Conservation (phyloP, 2,888 invertebrate genomes). For the Aphodius sticticus region DNA sequence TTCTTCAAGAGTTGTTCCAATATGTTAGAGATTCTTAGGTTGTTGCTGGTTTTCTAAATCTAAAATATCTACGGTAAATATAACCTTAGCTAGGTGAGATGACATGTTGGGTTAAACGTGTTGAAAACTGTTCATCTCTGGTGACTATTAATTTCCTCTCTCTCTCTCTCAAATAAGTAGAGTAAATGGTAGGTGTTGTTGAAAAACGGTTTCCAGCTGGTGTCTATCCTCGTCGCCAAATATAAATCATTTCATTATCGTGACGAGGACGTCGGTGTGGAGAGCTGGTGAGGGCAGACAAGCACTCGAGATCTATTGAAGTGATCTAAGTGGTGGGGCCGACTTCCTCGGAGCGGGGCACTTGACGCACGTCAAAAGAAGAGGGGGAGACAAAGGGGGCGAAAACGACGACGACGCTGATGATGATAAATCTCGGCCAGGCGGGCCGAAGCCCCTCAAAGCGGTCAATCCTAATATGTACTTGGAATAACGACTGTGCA, state of each 20-base stretch:
- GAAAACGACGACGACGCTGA: slow-evolving; percentile 16
- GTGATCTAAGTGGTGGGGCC: slow-evolving; percentile 16
- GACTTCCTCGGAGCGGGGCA: slow-evolving; percentile 14
- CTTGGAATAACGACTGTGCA: slow-evolving; percentile 34
- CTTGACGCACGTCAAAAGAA: slow-evolving; percentile 21
- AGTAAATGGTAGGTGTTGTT: background rate
- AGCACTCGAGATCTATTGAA: slow-evolving; percentile 9
- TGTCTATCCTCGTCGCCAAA: background rate
- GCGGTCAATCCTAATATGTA: slow-evolving; percentile 36
- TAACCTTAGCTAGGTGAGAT: background rate
- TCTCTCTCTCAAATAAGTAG: background rate
- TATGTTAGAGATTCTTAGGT: too few species aligned
- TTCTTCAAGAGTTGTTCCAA: too few species aligned
- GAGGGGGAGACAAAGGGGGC: background rate
- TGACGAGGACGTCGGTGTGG: background rate
- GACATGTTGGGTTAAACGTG: background rate
- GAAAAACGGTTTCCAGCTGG: background rate
- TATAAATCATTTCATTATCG: slow-evolving; percentile 26
- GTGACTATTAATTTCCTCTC: background rate
- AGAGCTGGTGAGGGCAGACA: slow-evolving; percentile 7
- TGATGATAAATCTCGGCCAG: slow-evolving; percentile 30
- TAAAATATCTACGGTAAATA: slow-evolving; percentile 17
- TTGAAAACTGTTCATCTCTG: background rate
- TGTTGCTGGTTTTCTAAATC: background rate
- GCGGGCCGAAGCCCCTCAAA: background rate